Conservation (phyloP, 2,113 vertebrate species). For the Poeciliopsis occidentalis region DNA sequence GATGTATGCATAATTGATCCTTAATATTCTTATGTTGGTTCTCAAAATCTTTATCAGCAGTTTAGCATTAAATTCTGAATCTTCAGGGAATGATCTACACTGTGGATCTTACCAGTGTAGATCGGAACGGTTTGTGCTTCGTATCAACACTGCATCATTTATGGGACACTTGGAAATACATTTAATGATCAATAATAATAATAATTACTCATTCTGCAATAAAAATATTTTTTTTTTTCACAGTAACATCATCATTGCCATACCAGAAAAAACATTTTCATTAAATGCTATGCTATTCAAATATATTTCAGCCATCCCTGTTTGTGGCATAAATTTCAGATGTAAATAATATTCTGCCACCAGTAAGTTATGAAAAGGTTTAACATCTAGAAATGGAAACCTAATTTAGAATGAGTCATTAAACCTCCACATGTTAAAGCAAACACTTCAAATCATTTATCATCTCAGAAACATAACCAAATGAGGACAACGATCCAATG, state of each 20-base stretch:
- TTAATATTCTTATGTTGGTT: not conserved
- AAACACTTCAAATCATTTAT: constrained; percentile 32
- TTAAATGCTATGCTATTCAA: not conserved
- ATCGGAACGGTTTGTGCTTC: too few species aligned
- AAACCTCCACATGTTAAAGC: constrained; percentile 19
- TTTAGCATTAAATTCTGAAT: too few species aligned
- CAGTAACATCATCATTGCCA: too few species aligned
- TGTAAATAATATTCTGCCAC: not conserved
- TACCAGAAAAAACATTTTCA: too few species aligned
- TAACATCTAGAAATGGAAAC: constrained; percentile 1
- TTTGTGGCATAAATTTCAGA: too few species aligned
- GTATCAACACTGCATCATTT: not conserved
- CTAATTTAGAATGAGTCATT: constrained; percentile 8
- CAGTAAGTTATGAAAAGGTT: too few species aligned
- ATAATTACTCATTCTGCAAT: not conserved
- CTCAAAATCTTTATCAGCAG: not conserved
- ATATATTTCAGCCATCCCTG: too few species aligned
- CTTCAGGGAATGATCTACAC: too few species aligned
- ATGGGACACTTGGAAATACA: not conserved
- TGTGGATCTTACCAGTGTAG: too few species aligned
- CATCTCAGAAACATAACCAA: constrained; percentile 45
- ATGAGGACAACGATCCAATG: constrained; percentile 36
- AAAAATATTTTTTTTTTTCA: too few species aligned
- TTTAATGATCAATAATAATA: not conserved
- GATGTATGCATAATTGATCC: not conserved